Percentiles rank a stretch among this genome's conserved stretches.
Conservation (phyloP, 2,113 vertebrate species). For the Microcebus lehilahytsara region DNA sequence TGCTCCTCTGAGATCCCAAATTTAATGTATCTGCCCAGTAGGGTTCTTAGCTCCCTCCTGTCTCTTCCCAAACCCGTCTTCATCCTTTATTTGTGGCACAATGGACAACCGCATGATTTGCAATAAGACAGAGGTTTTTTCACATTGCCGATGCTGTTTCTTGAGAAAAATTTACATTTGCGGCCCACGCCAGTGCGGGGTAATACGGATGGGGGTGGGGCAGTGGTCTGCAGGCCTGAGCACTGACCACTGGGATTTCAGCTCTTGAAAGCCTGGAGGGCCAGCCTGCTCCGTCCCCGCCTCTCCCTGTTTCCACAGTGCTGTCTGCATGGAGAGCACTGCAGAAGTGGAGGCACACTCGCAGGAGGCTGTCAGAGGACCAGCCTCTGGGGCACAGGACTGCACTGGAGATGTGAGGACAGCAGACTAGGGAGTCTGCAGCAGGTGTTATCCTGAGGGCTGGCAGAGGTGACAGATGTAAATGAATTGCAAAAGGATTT, state of each 20-base stretch:
- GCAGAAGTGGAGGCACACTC: background rate
- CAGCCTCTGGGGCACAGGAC: background rate
- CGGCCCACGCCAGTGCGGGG: background rate
- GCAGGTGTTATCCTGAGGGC: background rate
- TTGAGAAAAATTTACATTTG: background rate
- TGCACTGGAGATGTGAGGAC: background rate
- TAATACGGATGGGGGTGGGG: too few relatives aligned
- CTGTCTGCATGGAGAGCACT: background rate
- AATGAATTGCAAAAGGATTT: background rate
- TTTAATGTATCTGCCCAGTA: background rate
- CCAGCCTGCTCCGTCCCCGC: too few relatives aligned
- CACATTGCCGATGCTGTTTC: background rate
- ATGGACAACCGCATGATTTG: background rate
- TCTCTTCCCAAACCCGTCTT: background rate
- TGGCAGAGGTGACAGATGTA: background rate
- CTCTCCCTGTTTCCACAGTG: background rate
- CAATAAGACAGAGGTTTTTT: background rate
- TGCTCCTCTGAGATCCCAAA: background rate
- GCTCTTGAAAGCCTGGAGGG: background rate
- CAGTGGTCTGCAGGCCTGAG: background rate
- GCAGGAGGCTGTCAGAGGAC: background rate
- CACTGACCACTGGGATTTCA: background rate
- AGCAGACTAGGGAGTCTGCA: too few relatives aligned
- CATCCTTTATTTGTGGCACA: background rate
- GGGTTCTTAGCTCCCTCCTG: background rate